Conservation (phyloP, 2,113 vertebrate genomes). For the Saccopteryx leptura region DNA sequence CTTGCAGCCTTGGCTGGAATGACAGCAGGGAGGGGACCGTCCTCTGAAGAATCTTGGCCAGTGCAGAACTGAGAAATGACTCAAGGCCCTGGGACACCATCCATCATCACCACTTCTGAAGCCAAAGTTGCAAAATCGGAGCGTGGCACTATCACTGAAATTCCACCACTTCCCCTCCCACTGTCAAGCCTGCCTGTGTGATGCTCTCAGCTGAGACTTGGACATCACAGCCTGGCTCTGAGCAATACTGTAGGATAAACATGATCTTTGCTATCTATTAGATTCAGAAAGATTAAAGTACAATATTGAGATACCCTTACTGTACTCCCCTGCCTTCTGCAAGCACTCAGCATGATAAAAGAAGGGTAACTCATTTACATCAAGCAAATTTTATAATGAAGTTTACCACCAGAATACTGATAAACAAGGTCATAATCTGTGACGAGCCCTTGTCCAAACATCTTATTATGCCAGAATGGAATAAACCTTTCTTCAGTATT, state of each 20-base stretch:
- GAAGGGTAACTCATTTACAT: neutral
- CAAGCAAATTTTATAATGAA: neutral
- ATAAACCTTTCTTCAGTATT: neutral
- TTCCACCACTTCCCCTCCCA: neutral
- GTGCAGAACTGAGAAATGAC: neutral
- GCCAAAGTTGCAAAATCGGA: constrained; percentile 26
- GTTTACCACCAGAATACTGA: neutral
- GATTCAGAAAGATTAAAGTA: neutral
- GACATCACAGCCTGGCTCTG: neutral
- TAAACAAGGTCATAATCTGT: neutral
- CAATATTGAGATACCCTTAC: neutral
- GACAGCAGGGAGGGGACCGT: neutral
- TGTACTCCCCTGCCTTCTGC: neutral
- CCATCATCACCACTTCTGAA: constrained; percentile 15
- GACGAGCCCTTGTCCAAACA: neutral
- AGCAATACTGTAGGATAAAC: neutral
- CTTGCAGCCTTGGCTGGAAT: neutral
- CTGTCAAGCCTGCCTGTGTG: neutral
- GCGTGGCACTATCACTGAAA: neutral
- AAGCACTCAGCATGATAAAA: neutral
- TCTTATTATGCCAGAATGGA: neutral
- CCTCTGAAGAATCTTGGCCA: neutral
- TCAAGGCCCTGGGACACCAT: neutral
- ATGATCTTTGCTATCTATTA: neutral
- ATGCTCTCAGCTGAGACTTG: neutral